Evolutionary conservation across 37 sponge, comb jelly and placozoan species (phyloP), one percentile per base, ranked within the genome.

Genomic region (Oopsacas minuta): DNA sequence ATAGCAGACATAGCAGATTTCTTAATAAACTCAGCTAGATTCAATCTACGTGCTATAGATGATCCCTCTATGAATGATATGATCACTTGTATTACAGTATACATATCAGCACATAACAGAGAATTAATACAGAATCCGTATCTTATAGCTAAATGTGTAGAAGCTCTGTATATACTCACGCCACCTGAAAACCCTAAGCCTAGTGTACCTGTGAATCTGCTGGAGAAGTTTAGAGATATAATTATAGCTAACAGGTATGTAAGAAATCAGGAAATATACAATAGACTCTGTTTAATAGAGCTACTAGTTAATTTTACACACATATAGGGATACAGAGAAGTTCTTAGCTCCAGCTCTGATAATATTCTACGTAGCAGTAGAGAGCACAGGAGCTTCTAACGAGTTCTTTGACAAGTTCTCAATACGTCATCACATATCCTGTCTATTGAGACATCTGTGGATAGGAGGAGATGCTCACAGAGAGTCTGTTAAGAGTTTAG

Each of bases 371-470:
- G 89, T 91, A 30, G 86, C 90, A 89, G 39, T 85, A 83, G 97
- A 96, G 87, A 87, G 46, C 10, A 96, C 94, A 87, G 97, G 97
- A 1, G 92, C 93, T 10, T 92, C 92, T n/a, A 94, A 91, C 82
- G 97, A 96, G 90, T 96, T 96, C 69, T 96, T 86, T 52, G 97
- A 96, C 89, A 96, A 96, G 91, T 96, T 96, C 87, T 88, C 86
- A n/a, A 91, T 92, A 0, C 91, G 97, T 28, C 94, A 96, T 52
- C 97, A 96, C 85, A 86, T 94, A 37, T 89, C 90, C 34, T 91
- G 91, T 17, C 87, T 96, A 36, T 53, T 94, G 61, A 86, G 83
- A 35, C 85, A 89, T 42, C 87, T 96, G 52, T 96, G 97, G 97
- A 82, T 86, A 1, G 81, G 84, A 3, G 75, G 75, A n/a, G 75